Percentiles rank a stretch among this genome's conserved stretches.
Conservation (phyloP, 2,888 invertebrate genomes). For the Nephrotoma appendiculata region DNA sequence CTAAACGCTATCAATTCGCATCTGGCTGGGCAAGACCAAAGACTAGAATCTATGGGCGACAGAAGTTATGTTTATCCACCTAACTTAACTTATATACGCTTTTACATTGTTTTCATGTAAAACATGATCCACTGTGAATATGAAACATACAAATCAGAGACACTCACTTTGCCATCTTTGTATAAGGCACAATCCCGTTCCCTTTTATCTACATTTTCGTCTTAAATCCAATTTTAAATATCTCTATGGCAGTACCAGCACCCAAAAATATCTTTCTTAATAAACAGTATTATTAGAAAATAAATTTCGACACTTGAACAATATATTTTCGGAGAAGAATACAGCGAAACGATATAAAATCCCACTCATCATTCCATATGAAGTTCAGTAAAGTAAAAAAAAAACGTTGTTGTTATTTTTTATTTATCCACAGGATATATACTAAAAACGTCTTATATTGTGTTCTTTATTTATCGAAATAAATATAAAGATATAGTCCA, state of each 20-base stretch:
- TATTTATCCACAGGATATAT: neutral
- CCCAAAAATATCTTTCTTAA: neutral
- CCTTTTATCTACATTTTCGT: neutral
- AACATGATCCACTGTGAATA: too few species aligned
- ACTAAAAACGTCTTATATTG: neutral
- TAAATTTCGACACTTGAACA: neutral
- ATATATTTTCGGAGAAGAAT: neutral
- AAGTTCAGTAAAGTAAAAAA: neutral
- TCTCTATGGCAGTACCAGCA: neutral
- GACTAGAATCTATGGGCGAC: too few species aligned
- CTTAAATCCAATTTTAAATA: neutral
- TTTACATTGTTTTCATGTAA: too few species aligned
- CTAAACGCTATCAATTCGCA: too few species aligned
- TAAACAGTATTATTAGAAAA: neutral
- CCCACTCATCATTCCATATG: neutral
- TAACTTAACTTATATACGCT: too few species aligned
- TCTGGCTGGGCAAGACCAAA: accelerated
- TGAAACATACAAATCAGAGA: too few species aligned
- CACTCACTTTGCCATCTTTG: too few species aligned
- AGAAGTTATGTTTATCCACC: too few species aligned
- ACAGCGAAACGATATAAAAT: neutral
- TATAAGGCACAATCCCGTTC: too few species aligned
- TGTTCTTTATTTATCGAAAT: neutral
- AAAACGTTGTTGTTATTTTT: neutral
- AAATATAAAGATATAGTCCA: neutral